Conservation (phyloP, 2,113 vertebrate genomes). For the Cavia porcellus region DNA sequence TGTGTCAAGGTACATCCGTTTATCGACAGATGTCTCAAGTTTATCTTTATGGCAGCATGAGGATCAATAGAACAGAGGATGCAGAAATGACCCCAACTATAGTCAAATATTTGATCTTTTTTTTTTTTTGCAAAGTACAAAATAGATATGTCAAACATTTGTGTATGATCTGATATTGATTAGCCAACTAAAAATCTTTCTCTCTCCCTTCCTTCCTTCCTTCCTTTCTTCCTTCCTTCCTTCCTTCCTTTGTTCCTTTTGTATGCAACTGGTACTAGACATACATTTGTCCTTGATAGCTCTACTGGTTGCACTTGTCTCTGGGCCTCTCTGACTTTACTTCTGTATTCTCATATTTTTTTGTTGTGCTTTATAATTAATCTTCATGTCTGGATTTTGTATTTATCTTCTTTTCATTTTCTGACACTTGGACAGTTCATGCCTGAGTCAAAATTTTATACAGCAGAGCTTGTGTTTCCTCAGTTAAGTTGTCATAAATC, state of each 20-base stretch:
- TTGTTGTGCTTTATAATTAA: not conserved
- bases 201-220: not conserved
- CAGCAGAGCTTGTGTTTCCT: accelerated
- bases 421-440: accelerated
- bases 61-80: not conserved
- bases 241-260: not conserved
- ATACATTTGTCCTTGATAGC: accelerated
- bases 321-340: not conserved
- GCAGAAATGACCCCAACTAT: not conserved
- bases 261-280: not conserved
- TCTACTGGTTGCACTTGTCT: not conserved
- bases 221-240: too few relatives aligned
- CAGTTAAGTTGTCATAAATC: accelerated
- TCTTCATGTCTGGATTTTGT: not conserved
- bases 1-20: not conserved
- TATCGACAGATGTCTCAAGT: not conserved
- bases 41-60: not conserved
- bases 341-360: not conserved
- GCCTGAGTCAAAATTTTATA: not conserved
- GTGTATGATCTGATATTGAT: not conserved
- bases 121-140: not conserved
- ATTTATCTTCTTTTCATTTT: not conserved
- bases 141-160: too few relatives aligned
- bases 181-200: not conserved
- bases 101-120: not conserved